Conservation (phyloP, 2,888 invertebrate species). For the Orchesellides sinensis region DNA sequence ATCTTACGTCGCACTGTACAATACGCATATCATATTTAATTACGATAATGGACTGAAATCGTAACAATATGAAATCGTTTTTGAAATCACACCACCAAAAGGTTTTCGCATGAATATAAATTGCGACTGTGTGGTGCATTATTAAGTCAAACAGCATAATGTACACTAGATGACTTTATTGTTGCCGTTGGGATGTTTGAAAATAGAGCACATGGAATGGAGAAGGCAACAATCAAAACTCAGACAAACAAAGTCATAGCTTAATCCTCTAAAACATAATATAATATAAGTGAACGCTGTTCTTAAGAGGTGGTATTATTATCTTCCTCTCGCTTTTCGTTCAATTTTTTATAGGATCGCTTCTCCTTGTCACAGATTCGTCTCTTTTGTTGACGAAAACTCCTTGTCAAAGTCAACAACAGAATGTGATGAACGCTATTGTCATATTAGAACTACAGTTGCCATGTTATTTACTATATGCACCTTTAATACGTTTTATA, state of each 20-base stretch:
- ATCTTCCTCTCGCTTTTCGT: neutral
- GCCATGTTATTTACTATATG: too few relatives aligned
- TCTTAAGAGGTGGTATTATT: neutral
- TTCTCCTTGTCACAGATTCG: slow-evolving; percentile 61
- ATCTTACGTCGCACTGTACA: too few relatives aligned
- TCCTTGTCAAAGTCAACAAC: slow-evolving; percentile 45
- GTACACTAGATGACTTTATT: neutral
- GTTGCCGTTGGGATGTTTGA: neutral
- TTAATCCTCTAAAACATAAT: too few relatives aligned
- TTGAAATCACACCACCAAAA: neutral
- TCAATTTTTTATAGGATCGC: slow-evolving; percentile 7
- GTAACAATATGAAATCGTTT: neutral
- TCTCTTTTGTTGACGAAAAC: slow-evolving; percentile 39
- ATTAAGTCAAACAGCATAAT: neutral
- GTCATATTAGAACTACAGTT: too few relatives aligned
- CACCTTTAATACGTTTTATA: too few relatives aligned
- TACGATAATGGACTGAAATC: neutral
- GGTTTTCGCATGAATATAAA: neutral
- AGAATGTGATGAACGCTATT: slow-evolving; percentile 24
- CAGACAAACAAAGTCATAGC: too few relatives aligned
- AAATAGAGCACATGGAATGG: neutral
- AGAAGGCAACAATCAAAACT: neutral
- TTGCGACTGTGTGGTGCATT: too few relatives aligned
- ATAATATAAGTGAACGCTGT: too few relatives aligned
- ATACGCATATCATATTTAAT: too few relatives aligned